Evolutionary conservation across 2,113 vertebrate species (phyloP).

Genomic region (Mungos mungo): DNA sequence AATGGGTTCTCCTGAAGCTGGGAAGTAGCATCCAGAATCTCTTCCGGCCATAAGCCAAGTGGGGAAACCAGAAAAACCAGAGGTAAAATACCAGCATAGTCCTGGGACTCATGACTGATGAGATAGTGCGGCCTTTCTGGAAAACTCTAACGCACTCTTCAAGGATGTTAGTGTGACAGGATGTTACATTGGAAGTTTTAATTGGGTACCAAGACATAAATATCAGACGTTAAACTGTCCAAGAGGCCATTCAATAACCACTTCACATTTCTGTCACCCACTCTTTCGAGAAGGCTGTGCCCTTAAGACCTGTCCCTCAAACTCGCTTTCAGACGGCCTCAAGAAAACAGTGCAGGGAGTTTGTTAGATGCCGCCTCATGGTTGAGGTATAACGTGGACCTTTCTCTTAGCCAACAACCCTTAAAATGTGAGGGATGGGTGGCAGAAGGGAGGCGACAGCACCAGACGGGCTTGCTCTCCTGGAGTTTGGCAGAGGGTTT

Average conservation of each 20-base stretch:
- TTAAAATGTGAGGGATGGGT: neutral
- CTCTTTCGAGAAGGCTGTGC: neutral
- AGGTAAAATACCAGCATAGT: neutral
- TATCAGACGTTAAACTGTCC: neutral
- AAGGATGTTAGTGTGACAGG: neutral
- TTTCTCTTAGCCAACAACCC: neutral
- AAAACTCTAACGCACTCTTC: neutral
- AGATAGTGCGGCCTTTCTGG: neutral
- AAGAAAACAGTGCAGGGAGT: neutral
- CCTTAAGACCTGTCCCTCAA: neutral
- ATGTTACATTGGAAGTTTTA: neutral
- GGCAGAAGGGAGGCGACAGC: neutral
- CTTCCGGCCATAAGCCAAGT: too few relatives aligned
- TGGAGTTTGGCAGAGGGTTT: neutral
- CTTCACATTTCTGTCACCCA: neutral
- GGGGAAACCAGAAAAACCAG: neutral
- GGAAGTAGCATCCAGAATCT: neutral
- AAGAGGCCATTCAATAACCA: neutral
- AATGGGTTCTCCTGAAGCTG: neutral
- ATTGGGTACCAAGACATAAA: neutral
- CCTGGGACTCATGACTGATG: neutral
- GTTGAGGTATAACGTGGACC: too few relatives aligned
- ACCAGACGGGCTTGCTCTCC: neutral
- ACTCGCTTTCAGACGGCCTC: neutral
- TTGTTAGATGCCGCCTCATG: too few relatives aligned